Conservation (phyloP, 2,888 invertebrate species). For the Phorcus lineatus region DNA sequence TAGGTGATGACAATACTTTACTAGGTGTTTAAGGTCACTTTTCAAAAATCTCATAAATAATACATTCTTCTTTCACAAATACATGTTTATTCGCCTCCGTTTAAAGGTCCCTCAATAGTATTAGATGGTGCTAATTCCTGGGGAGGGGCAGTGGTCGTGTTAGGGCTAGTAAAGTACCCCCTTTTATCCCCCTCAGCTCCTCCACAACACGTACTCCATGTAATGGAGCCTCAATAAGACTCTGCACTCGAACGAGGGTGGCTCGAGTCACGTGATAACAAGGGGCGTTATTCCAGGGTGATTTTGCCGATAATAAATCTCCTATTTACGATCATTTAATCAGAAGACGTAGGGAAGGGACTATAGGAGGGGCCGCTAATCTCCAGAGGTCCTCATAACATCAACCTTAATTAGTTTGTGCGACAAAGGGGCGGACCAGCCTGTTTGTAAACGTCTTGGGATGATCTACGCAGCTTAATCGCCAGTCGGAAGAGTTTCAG, state of each 20-base stretch:
- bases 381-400: no score
- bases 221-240: neutral
- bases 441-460: neutral
- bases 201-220: neutral
- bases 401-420: neutral
- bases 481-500: no score
- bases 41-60: constrained; percentile 9
- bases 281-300: neutral
- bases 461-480: neutral
- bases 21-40: neutral
- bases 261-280: neutral
- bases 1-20: neutral
- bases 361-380: neutral
- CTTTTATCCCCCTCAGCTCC: neutral
- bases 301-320: neutral
- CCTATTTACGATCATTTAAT: constrained; percentile 6
- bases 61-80: constrained; percentile 1
- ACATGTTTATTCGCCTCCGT: constrained; percentile 11
- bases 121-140: constrained; percentile 1
- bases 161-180: neutral
- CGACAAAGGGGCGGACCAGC: neutral
- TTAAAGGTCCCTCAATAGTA: constrained; percentile 5
- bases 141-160: neutral
- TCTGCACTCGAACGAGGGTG: neutral
- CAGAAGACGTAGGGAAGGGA: neutral